A percentile compares a stretch with the other conserved stretches of the same genome.
phyloP scores from a whole-genome alignment of 2,797 vertebrate genomes.

The Cyprinodon diabolis region DNA sequence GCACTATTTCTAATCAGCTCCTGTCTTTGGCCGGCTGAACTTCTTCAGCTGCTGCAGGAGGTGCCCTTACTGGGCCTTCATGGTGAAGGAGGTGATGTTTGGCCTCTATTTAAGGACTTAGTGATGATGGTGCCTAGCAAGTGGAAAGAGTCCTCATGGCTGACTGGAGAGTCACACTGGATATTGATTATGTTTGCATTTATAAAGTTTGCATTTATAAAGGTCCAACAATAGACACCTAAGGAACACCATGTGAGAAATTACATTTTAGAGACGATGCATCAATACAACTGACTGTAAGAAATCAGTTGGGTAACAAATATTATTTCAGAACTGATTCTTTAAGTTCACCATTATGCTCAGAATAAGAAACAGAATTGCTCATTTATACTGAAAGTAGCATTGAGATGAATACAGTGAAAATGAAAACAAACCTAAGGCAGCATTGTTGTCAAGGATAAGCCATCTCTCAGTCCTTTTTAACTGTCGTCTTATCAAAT shows the following conservation, averaged over 20 bases:
- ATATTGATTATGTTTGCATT: too few species aligned
- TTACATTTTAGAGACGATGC: not conserved
- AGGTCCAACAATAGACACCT: not conserved
- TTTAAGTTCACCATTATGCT: not conserved
- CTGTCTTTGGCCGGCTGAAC: too few species aligned
- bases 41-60: too few species aligned
- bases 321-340: not conserved
- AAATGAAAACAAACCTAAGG: conserved; percentile 10
- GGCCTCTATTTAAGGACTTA: too few species aligned
- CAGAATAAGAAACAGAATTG: not conserved
- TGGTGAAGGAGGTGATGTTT: too few species aligned
- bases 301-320: too few species aligned
- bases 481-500: conserved; percentile 37
- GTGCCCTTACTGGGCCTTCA: too few species aligned
- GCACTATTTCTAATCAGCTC: too few species aligned
- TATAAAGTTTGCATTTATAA: not conserved
- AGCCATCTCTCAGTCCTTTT: conserved; percentile 48
- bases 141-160: too few species aligned
- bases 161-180: too few species aligned
- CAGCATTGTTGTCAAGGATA: conserved; percentile 32
- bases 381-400: not conserved
- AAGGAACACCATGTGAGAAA: not conserved
- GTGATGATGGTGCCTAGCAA: too few species aligned
- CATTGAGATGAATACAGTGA: conserved; percentile 12
- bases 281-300: not conserved